Evolutionary conservation across 2,888 invertebrate species (phyloP).

Genomic region (Tenthredo distinguenda): DNA sequence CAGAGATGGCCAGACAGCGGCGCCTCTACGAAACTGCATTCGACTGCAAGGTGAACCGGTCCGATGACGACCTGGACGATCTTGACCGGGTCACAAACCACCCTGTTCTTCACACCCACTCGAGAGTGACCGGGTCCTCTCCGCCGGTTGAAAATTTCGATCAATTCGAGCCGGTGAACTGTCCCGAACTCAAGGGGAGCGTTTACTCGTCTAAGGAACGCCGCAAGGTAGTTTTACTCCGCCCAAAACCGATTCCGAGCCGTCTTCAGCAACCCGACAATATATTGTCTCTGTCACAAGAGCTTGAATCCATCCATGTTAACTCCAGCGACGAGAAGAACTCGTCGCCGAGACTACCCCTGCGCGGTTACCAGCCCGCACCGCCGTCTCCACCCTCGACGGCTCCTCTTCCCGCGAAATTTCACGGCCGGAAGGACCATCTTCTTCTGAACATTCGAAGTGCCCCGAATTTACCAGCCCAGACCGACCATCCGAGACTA

Average conservation of each 20-base stretch:
- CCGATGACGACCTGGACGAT: conserved; percentile 89
- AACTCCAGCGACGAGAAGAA: conserved; percentile 74
- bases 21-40: conserved; percentile 95
- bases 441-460: conserved; percentile 86
- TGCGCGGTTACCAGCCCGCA: conserved; percentile 88
- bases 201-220: conserved; percentile 78
- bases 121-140: conserved; percentile 52
- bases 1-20: conserved; percentile 82
- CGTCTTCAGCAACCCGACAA: conserved; percentile 74
- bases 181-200: not conserved
- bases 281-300: conserved; percentile 73
- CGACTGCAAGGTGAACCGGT: conserved; percentile 91
- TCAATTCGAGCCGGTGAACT: conserved; percentile 41
- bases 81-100: conserved; percentile 91
- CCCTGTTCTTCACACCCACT: conserved; percentile 81
- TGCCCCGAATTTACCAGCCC: conserved; percentile 88
- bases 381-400: conserved; percentile 92
- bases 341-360: conserved; percentile 79
- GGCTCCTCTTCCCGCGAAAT: conserved; percentile 90
- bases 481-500: conserved; percentile 83
- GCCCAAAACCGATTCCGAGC: conserved; percentile 83
- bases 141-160: conserved; percentile 33
- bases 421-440: conserved; percentile 83
- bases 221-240: conserved; percentile 77
- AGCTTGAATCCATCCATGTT: conserved; percentile 75